Conservation (phyloP, 2,797 vertebrate species). For the Harpagifer antarcticus region DNA sequence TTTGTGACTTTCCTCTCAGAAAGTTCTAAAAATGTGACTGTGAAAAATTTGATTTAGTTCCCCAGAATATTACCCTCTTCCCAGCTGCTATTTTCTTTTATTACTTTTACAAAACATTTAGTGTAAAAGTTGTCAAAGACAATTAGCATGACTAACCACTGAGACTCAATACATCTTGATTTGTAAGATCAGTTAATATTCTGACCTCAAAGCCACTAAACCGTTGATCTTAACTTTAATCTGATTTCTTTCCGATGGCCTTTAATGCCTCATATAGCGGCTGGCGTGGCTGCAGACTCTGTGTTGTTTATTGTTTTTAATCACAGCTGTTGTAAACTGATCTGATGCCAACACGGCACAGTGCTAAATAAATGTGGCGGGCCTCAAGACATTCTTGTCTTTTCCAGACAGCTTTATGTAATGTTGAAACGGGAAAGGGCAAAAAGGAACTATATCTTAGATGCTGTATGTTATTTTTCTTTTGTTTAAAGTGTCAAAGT, state of each 20-base stretch:
- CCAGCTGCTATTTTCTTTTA: too few relatives aligned
- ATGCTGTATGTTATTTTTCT: slow-evolving; percentile 22
- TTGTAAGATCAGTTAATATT: background rate
- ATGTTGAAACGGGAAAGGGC: background rate
- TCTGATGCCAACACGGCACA: slow-evolving; percentile 5
- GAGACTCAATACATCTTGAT: background rate
- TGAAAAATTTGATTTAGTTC: too few relatives aligned
- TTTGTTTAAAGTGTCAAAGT: slow-evolving; percentile 15
- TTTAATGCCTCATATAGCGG: background rate
- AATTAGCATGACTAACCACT: background rate
- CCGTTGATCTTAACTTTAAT: background rate
- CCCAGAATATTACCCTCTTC: too few relatives aligned
- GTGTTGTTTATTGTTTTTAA: background rate
- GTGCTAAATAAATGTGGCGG: background rate
- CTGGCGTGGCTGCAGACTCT: background rate
- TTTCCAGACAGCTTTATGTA: background rate
- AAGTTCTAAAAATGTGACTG: too few relatives aligned
- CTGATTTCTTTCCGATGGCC: background rate
- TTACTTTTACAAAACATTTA: too few relatives aligned
- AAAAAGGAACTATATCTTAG: background rate
- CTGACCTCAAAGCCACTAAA: background rate
- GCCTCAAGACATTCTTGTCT: slow-evolving; percentile 8
- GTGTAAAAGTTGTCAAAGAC: too few relatives aligned
- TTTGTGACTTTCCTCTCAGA: too few relatives aligned
- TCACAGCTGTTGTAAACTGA: background rate